These are phyloP conservation scores for Pelagia noctiluca DNA, from an alignment of 30 jellyfish, hydroid and myxozoan genomes.

Conservation along the genomic window DNA sequence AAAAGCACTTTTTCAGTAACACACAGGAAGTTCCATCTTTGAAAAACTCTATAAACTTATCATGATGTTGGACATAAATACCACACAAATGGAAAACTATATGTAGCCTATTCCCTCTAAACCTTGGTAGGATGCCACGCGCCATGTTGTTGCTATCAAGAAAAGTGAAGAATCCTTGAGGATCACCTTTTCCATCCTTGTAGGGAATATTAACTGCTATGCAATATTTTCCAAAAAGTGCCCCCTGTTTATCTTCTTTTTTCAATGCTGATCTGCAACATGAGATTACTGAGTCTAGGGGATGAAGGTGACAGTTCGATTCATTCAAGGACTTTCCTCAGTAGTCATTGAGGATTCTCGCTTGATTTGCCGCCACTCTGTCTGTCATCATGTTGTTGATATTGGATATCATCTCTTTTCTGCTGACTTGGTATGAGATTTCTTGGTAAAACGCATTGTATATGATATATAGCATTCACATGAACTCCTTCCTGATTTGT, in stretches of 20 bases:
- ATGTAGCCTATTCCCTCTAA: conserved; percentile 59
- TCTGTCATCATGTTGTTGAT: neutral
- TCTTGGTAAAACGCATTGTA: neutral
- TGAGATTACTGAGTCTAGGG: conserved; percentile 45
- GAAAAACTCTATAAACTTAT: neutral
- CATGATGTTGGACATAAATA: conserved; percentile 34
- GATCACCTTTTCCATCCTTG: conserved; percentile 57
- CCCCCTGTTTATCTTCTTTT: conserved; percentile 17
- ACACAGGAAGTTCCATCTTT: conserved; percentile 48
- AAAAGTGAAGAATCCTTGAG: conserved; percentile 28
- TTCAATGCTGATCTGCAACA: conserved; percentile 33
- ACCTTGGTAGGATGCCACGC: conserved; percentile 53
- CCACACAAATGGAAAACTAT: conserved; percentile 67
- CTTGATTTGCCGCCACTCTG: neutral
- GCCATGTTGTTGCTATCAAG: conserved; percentile 34
- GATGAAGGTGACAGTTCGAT: no score
- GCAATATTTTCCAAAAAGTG: conserved; percentile 46
- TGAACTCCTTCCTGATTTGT: neutral
- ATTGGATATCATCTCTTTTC: neutral
- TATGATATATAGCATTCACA: neutral
- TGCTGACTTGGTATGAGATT: neutral
- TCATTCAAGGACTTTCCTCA: neutral
- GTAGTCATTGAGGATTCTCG: neutral
- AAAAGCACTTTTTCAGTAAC: conserved; percentile 39
- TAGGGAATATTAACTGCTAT: conserved; percentile 39